Conservation (phyloP, 2,797 vertebrate genomes). For the Tadarida brasiliensis region DNA sequence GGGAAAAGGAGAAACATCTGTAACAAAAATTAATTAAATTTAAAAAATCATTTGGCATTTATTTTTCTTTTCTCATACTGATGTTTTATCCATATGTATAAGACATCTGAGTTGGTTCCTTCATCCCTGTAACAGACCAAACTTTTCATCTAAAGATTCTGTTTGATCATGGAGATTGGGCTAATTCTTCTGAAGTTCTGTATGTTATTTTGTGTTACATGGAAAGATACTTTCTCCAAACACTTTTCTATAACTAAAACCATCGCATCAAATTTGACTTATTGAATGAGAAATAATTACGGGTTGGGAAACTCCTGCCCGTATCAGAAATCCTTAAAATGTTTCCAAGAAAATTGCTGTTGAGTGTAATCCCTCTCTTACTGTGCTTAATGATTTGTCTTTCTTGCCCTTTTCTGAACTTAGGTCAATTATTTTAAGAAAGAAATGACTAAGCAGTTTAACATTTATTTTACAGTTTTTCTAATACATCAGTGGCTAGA, state of each 20-base stretch:
- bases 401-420: constrained; percentile 81
- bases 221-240: neutral
- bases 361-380: constrained; percentile 52
- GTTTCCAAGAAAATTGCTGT: constrained; percentile 59
- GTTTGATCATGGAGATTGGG: constrained; percentile 45
- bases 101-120: neutral
- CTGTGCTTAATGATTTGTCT: constrained; percentile 60
- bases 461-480: constrained; percentile 83
- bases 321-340: constrained; percentile 50
- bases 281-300: neutral
- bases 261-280: neutral
- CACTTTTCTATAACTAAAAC: neutral
- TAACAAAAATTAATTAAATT: no score
- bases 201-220: constrained; percentile 19
- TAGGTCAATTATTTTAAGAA: constrained; percentile 81
- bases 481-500: constrained; percentile 73
- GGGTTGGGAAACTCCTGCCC: neutral
- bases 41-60: neutral
- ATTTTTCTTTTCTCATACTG: neutral
- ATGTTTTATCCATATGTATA: neutral
- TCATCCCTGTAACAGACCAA: neutral
- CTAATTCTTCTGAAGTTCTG: constrained; percentile 53
- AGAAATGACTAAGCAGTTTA: constrained; percentile 80
- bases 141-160: constrained; percentile 54
- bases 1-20: no score